Conservation (phyloP, 2,797 vertebrate species). For the Borostomias antarcticus region DNA sequence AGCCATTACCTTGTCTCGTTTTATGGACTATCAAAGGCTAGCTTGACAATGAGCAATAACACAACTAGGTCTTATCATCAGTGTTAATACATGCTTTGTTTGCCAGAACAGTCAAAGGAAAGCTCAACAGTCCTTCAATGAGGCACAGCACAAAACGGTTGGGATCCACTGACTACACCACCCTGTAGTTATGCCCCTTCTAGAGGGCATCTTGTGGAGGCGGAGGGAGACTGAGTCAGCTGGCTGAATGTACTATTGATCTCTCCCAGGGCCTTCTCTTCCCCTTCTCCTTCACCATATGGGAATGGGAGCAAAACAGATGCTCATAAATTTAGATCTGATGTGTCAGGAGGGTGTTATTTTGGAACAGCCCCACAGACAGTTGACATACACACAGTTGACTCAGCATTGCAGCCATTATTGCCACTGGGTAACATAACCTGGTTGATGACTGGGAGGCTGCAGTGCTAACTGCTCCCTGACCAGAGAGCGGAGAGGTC, state of each 20-base stretch:
- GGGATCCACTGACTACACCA: no score
- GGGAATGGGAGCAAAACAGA: slow-evolving; percentile 14
- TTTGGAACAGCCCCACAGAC: background rate
- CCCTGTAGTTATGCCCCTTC: slow-evolving; percentile 3
- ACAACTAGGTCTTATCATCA: no score
- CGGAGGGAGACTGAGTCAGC: slow-evolving; percentile 5
- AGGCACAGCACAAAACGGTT: no score
- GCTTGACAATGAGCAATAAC: background rate
- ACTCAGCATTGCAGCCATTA: slow-evolving; percentile 5
- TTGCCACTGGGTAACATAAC: background rate
- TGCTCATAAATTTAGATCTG: slow-evolving; percentile 18
- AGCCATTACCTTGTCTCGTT: no score
- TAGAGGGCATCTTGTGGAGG: slow-evolving; percentile 18
- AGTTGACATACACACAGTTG: background rate
- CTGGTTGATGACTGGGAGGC: background rate
- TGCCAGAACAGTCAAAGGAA: no score
- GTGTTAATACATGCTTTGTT: no score
- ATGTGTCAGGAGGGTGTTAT: slow-evolving; percentile 17
- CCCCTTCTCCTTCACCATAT: slow-evolving; percentile 10
- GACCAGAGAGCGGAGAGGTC: background rate
- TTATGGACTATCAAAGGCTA: background rate
- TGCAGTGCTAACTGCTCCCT: background rate
- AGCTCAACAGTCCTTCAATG: no score
- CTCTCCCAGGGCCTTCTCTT: slow-evolving; percentile 14
- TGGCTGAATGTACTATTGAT: slow-evolving; percentile 22